Base-by-base conservation (phyloP, 2,797 vertebrate species). In the Gadopsis marmoratus region DNA sequence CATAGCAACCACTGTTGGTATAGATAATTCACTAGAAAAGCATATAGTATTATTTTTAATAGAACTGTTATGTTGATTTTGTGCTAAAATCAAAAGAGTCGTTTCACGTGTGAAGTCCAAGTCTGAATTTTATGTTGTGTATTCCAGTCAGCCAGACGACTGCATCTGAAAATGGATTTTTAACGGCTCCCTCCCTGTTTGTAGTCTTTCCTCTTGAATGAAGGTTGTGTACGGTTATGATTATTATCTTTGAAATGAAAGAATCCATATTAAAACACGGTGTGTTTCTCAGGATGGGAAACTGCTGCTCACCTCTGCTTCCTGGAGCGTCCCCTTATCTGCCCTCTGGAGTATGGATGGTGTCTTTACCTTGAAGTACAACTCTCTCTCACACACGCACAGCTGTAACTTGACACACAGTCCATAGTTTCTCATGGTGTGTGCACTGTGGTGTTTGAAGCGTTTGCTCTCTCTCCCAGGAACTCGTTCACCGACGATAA, bases 401-500 rank as follows among this genome's bases (percentile, higher is more conserved):
- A 0, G 45, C 33, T 59, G 70, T 43, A 31, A 31, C 35, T 56
- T 2, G 21, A 3, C 35, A 12, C 45, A 60, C 17, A 19, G 2
- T 7, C 12, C 11, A 0, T 9, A 2, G 12, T 48, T 33, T 26
- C 9, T 23, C 14, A 0, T 8, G 43, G 0, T 23, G 55, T 45
- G 0, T 35, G 23, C 2, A 29, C 6, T 35, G 31, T 45, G 5
- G 13, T 54, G 4, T 39, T 41, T 41, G n/a, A 26, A 43, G 5
- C 7, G 3, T 89, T 74, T 89, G 9, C 0, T 85, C 37, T 78
- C 16, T 33, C 2, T 59, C 71, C 0, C 87, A 99, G 98, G 88
- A 96, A 97, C 94, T 98, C 97, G 8, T 99, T 99, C 88, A 93
- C 95, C 35, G 97, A 99, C 73, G 98, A 99, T 87, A 96, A 99